Base-by-base conservation (phyloP, 2,113 vertebrate genomes). In the Nannobrachium achirus region DNA sequence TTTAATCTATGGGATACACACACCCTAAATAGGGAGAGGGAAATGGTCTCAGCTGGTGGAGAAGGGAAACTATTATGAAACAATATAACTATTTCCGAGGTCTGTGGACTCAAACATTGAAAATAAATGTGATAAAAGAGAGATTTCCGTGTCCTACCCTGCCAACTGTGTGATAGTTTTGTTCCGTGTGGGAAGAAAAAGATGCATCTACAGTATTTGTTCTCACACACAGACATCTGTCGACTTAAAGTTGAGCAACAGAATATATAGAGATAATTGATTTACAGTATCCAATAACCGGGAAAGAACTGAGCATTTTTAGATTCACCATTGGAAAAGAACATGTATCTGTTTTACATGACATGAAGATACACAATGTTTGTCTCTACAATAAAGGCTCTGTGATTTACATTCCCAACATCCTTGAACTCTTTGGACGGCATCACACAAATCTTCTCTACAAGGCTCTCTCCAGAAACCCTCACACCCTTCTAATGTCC, bases 1-100 rank as follows among this genome's bases (percentile, higher is more conserved):
- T 75, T 76, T 88, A 85, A 90, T 88, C 78, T 81, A 11, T 39
- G 50, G 75, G 75, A 81, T 84, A 84, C 71, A 86, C 81, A 82
- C 64, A 73, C 81, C 73, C 58, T 83, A 81, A 79, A 75, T 51
- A 40, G 70, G 75, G 66, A 71, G 84, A 74, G 60, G 81, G 66
- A 83, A 73, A 75, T 67, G 55, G 66, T 59, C 71, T 64, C 78
- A 85, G 69, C 70, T 85, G 78, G 69, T 67, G 72, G 72, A 2
- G 69, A 72, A 64, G 74, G 78, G 65, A 84, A 79, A 71, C 50
- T 15, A 49, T 63, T 15, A 49, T 63, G 46, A 64, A 72, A 73
- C 33, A 70, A 70, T 64, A 46, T 13, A 46, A 42, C 65, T 71
- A 15, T 72, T 82, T 78, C 56, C 46, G 38, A 71, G 44, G 25